Evolutionary conservation across 2,888 invertebrate species (phyloP).

Genomic region (Tupiocoris notatus): DNA sequence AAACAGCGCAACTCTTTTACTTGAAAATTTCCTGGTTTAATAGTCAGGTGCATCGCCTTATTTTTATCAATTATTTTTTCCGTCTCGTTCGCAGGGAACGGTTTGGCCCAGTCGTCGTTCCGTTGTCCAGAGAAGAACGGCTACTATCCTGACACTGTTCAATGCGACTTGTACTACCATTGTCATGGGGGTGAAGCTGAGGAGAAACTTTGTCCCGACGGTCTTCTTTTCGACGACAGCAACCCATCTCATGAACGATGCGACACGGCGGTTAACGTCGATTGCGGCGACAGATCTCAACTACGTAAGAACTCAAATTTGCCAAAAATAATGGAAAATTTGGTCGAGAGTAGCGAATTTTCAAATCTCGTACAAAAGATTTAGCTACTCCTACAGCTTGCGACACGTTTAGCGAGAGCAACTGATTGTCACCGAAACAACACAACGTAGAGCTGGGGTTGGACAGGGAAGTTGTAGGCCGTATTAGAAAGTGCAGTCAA

Average conservation of each 20-base stretch:
- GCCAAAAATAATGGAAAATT: no score
- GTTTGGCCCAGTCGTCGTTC: slow-evolving; percentile 54
- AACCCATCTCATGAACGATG: slow-evolving; percentile 71
- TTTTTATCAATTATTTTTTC: no score
- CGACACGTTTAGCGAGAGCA: no score
- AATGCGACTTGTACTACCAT: slow-evolving; percentile 77
- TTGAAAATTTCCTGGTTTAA: no score
- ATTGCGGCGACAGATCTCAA: slow-evolving; percentile 71
- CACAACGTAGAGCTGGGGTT: no score
- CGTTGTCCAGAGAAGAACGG: slow-evolving; percentile 71
- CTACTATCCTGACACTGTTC: slow-evolving; percentile 70
- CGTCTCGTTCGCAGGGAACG: slow-evolving; percentile 19
- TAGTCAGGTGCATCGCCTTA: no score
- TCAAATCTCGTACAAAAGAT: no score
- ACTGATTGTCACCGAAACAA: no score
- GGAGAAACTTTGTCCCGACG: slow-evolving; percentile 72
- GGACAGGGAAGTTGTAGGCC: no score
- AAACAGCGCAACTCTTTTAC: no score
- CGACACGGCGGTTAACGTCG: slow-evolving; percentile 74
- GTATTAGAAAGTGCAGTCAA: slow-evolving; percentile 14
- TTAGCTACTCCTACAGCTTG: no score
- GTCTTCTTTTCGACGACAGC: slow-evolving; percentile 71
- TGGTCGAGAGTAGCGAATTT: no score
- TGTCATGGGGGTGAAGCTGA: slow-evolving; percentile 64
- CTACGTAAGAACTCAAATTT: slow-evolving; percentile 73